These are phyloP conservation scores for Xyrauchen texanus DNA, from an alignment of 2,113 vertebrate species.

Conservation along the genomic window DNA sequence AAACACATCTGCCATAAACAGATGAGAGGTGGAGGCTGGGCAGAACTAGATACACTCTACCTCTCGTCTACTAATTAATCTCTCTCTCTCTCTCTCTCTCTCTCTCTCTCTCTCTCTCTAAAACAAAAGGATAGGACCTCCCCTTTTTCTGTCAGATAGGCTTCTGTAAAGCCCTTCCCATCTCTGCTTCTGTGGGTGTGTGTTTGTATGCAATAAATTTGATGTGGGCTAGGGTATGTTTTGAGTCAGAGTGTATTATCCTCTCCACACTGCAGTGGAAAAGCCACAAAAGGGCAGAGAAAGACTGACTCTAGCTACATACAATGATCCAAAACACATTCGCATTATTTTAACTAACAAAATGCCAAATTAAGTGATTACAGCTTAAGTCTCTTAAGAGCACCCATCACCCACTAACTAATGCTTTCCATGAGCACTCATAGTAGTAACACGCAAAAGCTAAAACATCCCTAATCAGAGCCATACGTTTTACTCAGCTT, in stretches of 20 bases:
- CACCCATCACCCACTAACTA: too few species aligned
- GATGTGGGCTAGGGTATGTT: conserved; percentile 42
- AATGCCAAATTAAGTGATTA: too few species aligned
- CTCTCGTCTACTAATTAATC: conserved; percentile 29
- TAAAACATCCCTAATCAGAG: too few species aligned
- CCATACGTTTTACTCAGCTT: too few species aligned
- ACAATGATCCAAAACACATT: too few species aligned
- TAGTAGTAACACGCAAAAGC: too few species aligned
- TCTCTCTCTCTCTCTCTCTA: conserved; percentile 3
- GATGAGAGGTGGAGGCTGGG: conserved; percentile 2
- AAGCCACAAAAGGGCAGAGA: conserved; percentile 16
- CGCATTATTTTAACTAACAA: too few species aligned
- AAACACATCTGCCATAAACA: conserved; percentile 16
- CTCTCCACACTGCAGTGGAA: conserved; percentile 21
- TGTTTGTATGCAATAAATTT: conserved; percentile 47
- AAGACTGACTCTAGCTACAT: too few species aligned
- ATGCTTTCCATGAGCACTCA: too few species aligned
- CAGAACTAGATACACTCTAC: conserved; percentile 3
- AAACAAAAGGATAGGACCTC: conserved; percentile 23
- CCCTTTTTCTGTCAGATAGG: conserved; percentile 31
- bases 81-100: conserved; percentile 33
- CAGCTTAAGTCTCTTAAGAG: too few species aligned
- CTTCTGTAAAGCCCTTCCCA: conserved; percentile 22
- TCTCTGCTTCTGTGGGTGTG: background rate
- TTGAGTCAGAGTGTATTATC: conserved; percentile 57